A percentile compares a stretch with the other conserved stretches of the same genome.
Evolutionary conservation across 2,888 invertebrate species (phyloP).

Genomic region (Cataglyphis cursor): DNA sequence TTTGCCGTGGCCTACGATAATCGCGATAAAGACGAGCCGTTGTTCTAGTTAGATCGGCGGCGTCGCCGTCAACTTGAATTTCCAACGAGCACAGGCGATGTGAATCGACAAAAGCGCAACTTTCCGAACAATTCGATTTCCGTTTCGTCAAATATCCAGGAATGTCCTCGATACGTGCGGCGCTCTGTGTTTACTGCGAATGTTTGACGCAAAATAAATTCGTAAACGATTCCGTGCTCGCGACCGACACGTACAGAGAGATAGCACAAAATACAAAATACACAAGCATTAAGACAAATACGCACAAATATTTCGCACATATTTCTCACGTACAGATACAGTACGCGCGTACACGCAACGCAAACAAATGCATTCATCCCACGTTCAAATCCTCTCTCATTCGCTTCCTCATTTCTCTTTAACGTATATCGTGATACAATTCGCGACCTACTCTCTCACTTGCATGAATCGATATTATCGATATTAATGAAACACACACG

Average conservation of each 20-base stretch:
- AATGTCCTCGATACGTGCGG: conserved; percentile 9
- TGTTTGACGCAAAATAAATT: not conserved
- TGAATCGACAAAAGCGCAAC: conserved; percentile 18
- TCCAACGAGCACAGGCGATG: conserved; percentile 37
- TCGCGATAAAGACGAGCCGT: conserved; percentile 64
- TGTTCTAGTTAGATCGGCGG: conserved; percentile 49
- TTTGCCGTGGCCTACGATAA: conserved; percentile 64
- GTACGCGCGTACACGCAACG: not conserved
- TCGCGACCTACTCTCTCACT: conserved; percentile 65
- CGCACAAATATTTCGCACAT: conserved; percentile 6
- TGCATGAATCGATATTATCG: conserved; percentile 66
- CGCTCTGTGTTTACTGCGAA: not conserved
- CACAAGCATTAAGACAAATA: too few relatives aligned
- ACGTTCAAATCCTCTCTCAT: conserved; percentile 52
- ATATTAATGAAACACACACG: conserved; percentile 29
- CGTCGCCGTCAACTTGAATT: conserved; percentile 59
- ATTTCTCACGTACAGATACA: not conserved
- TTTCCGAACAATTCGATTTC: conserved; percentile 41
- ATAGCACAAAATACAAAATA: not conserved
- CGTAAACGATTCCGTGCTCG: not conserved
- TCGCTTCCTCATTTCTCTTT: conserved; percentile 59
- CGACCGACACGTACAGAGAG: not conserved
- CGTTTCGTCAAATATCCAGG: conserved; percentile 36
- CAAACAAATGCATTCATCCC: not conserved
- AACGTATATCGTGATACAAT: conserved; percentile 37